Conservation (phyloP, 2,797 vertebrate species). For the Harpagifer antarcticus region DNA sequence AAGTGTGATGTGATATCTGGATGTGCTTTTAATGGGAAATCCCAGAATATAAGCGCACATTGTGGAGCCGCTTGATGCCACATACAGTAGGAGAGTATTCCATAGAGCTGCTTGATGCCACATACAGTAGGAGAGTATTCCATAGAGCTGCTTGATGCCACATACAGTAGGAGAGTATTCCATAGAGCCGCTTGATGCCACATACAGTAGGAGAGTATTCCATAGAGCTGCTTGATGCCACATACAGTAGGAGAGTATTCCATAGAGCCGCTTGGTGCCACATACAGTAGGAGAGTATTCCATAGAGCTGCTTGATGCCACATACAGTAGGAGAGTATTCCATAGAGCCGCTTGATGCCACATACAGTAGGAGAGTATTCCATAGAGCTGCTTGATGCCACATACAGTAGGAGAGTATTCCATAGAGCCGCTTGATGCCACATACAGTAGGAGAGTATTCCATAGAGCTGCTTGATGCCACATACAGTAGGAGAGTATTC, state of each 20-base stretch:
- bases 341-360: not conserved
- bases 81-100: conserved; percentile 4
- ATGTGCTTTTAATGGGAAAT: no score
- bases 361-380: no score
- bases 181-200: not conserved
- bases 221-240: no score
- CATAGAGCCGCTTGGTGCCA: not conserved
- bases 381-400: no score
- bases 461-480: no score
- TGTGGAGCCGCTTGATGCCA: conserved; percentile 16
- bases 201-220: no score
- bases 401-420: conserved; percentile 4
- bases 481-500: conserved; percentile 4
- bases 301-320: no score
- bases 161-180: conserved; percentile 4
- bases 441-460: no score
- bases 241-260: conserved; percentile 4
- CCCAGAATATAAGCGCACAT: not conserved
- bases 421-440: not conserved
- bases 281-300: no score
- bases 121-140: no score
- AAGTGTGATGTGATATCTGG: not conserved
- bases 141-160: no score
- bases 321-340: conserved; percentile 4
- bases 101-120: no score